A percentile compares a stretch with the other conserved stretches of the same genome.
Evolutionary conservation across 2,888 invertebrate genomes (phyloP).

Genomic region (Heteropelma amictum): DNA sequence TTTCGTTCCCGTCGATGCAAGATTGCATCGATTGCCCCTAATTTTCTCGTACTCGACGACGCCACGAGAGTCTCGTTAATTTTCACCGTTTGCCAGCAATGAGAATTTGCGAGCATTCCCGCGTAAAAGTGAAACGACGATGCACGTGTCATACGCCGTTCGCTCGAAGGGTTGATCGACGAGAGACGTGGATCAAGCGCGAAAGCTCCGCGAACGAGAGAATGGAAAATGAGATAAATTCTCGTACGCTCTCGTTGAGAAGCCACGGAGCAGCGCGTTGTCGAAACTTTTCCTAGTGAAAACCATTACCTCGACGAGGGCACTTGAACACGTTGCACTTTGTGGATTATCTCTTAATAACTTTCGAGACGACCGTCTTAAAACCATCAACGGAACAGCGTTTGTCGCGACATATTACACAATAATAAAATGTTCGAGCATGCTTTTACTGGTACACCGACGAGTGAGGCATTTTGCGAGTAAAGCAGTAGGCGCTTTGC

Average conservation of each 20-base stretch:
- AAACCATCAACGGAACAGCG: too few species aligned
- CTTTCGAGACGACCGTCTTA: constrained; percentile 8
- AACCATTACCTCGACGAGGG: constrained; percentile 64
- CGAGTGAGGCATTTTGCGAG: too few species aligned
- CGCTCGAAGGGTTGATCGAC: constrained; percentile 27
- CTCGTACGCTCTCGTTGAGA: constrained; percentile 5
- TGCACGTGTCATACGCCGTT: constrained; percentile 55
- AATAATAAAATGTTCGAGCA: too few species aligned
- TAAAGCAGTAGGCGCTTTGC: too few species aligned
- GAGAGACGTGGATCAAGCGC: constrained; percentile 22
- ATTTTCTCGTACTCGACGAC: too few species aligned
- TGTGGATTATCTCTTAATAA: neutral
- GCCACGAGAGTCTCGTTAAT: too few species aligned
- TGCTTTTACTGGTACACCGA: too few species aligned
- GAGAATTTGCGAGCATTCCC: too few species aligned
- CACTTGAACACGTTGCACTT: constrained; percentile 56
- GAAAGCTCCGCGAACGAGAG: constrained; percentile 8
- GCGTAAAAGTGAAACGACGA: constrained; percentile 52
- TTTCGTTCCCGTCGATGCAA: too few species aligned
- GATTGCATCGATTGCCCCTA: too few species aligned
- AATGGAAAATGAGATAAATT: constrained; percentile 46
- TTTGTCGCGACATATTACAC: too few species aligned
- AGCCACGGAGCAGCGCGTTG: constrained; percentile 24
- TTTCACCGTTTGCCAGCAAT: too few species aligned
- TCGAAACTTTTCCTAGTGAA: constrained; percentile 62